Conservation (phyloP, 1,140 invertebrate species). For the Augochlora pura region DNA sequence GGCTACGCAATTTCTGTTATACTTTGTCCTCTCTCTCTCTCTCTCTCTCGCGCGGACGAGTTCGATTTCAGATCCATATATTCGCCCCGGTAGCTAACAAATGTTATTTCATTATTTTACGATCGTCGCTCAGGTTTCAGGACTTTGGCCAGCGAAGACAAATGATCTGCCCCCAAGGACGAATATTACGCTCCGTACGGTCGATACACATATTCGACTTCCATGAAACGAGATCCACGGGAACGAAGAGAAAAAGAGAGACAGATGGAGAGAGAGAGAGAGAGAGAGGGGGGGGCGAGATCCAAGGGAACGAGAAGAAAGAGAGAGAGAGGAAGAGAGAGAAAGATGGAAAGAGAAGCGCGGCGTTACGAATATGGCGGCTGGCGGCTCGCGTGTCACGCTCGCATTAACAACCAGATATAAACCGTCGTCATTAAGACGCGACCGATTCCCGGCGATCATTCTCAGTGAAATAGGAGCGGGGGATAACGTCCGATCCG, state of each 20-base stretch:
- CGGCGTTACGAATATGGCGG: constrained; percentile 48
- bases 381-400: constrained; percentile 60
- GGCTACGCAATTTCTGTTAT: too few relatives aligned
- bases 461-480: constrained; percentile 64
- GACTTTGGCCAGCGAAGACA: background rate
- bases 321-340: too few relatives aligned
- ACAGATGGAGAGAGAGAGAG: background rate
- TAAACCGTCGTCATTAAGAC: constrained; percentile 55
- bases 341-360: constrained; percentile 3
- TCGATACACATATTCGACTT: constrained; percentile 10
- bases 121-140: background rate
- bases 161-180: background rate
- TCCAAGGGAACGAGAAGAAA: constrained; percentile 27
- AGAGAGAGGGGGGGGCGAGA: too few relatives aligned
- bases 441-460: constrained; percentile 53
- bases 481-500: constrained; percentile 23
- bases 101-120: too few relatives aligned
- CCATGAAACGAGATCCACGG: constrained; percentile 52
- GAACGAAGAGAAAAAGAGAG: constrained; percentile 2
- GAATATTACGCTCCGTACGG: background rate
- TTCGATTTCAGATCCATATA: background rate
- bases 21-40: too few relatives aligned
- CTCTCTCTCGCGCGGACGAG: background rate
- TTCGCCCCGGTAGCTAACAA: too few relatives aligned
- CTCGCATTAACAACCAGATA: constrained; percentile 62